phyloP scores from a whole-genome alignment of 2,797 vertebrate genomes.

The Anabas testudineus region DNA sequence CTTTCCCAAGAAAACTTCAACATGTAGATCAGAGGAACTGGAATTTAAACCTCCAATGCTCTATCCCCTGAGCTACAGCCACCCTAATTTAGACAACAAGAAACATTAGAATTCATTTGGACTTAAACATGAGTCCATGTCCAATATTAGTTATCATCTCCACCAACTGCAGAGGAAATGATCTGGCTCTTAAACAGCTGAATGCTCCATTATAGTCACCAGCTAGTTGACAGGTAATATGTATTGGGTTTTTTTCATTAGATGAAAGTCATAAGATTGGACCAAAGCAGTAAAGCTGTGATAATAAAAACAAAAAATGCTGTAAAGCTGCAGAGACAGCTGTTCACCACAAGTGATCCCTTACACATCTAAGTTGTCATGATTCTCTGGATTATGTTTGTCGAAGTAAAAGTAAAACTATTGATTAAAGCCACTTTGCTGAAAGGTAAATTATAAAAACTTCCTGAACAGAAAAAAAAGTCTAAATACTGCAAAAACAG shows the following conservation, averaged over 20 bases:
- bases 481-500: too few relatives aligned
- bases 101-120: neutral
- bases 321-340: neutral
- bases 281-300: neutral
- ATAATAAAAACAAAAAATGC: neutral
- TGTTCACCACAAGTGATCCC: too few relatives aligned
- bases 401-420: neutral
- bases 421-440: neutral
- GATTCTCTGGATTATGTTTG: too few relatives aligned
- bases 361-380: neutral
- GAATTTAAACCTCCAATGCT: too few relatives aligned
- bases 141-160: neutral
- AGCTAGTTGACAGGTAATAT: neutral
- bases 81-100: too few relatives aligned
- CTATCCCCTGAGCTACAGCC: too few relatives aligned
- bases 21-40: too few relatives aligned
- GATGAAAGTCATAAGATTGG: neutral
- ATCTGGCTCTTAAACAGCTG: neutral
- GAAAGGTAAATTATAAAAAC: neutral
- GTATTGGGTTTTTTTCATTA: neutral
- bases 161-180: neutral
- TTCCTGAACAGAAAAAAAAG: slow-evolving; percentile 2
- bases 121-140: neutral
- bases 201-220: neutral
- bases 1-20: too few relatives aligned